phyloP scores from a whole-genome alignment of 2,888 invertebrate species.

The Dolichomitus sp. region DNA sequence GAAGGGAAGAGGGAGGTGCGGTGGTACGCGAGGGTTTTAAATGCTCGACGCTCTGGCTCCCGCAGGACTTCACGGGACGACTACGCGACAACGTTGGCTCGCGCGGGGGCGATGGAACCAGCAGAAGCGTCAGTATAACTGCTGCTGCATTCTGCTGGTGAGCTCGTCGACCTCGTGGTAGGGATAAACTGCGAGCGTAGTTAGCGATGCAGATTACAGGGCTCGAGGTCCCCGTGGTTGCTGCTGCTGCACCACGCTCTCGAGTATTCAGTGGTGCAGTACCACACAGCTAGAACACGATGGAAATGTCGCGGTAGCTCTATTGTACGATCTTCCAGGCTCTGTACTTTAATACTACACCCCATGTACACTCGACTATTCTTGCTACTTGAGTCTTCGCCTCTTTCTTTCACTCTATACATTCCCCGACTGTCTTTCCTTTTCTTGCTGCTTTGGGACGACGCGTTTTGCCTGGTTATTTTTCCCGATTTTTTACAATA shows the following conservation, averaged over 20 bases:
- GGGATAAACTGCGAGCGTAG: slow-evolving; percentile 74
- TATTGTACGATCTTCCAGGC: background rate
- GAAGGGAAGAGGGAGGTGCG: background rate
- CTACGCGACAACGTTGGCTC: slow-evolving; percentile 58
- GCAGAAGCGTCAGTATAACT: slow-evolving; percentile 37
- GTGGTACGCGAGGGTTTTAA: slow-evolving; percentile 49
- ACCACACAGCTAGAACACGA: slow-evolving; percentile 10
- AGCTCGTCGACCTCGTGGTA: slow-evolving; percentile 42
- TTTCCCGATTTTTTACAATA: background rate
- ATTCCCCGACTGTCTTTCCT: background rate
- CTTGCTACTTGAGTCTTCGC: slow-evolving; percentile 12
- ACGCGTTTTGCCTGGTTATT: slow-evolving; percentile 6
- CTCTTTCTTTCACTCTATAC: slow-evolving; percentile 2
- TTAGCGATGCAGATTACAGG: slow-evolving; percentile 81
- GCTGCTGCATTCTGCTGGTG: slow-evolving; percentile 56
- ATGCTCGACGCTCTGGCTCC: slow-evolving; percentile 55
- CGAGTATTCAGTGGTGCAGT: slow-evolving; percentile 35
- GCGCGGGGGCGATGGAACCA: slow-evolving; percentile 42
- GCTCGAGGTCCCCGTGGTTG: slow-evolving; percentile 58
- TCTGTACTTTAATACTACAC: background rate
- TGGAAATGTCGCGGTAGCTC: slow-evolving; percentile 51
- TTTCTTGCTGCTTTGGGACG: background rate
- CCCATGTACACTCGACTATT: background rate
- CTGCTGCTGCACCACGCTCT: background rate
- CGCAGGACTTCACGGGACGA: slow-evolving; percentile 41